Evolutionary conservation across 2,113 vertebrate species (phyloP).

Genomic region (Lota lota): DNA sequence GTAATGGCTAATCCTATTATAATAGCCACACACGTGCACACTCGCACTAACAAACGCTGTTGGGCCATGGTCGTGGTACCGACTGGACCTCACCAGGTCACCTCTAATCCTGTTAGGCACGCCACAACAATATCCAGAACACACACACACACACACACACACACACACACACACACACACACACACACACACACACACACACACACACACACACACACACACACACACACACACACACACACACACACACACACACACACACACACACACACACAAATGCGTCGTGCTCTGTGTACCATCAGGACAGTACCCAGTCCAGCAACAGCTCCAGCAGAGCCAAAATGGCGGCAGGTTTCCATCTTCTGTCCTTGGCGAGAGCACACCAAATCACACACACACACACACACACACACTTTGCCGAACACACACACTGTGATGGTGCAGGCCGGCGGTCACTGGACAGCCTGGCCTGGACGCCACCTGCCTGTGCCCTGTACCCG

Average conservation of each 20-base stretch:
- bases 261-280: conserved; percentile 34
- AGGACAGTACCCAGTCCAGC: conserved; percentile 57
- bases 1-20: conserved; percentile 86
- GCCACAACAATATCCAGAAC: conserved; percentile 70
- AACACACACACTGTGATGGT: conserved; percentile 33
- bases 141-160: conserved; percentile 28
- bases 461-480: conserved; percentile 62
- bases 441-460: conserved; percentile 55
- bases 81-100: conserved; percentile 93
- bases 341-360: conserved; percentile 57
- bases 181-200: conserved; percentile 24
- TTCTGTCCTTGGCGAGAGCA: conserved; percentile 41
- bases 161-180: background rate
- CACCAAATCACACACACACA: conserved; percentile 30
- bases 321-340: conserved; percentile 62
- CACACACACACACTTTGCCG: conserved; percentile 9
- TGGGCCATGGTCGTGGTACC: conserved; percentile 71
- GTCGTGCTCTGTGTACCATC: conserved; percentile 45
- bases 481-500: conserved; percentile 57
- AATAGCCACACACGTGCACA: conserved; percentile 61
- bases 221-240: conserved; percentile 34
- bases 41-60: conserved; percentile 25
- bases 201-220: conserved; percentile 28
- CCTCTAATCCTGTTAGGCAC: conserved; percentile 82
- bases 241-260: background rate